Evolutionary conservation across 64 coral and sea anemone species (phyloP), one percentile per base, ranked within the genome.

Genomic region (Anthopleura sola): DNA sequence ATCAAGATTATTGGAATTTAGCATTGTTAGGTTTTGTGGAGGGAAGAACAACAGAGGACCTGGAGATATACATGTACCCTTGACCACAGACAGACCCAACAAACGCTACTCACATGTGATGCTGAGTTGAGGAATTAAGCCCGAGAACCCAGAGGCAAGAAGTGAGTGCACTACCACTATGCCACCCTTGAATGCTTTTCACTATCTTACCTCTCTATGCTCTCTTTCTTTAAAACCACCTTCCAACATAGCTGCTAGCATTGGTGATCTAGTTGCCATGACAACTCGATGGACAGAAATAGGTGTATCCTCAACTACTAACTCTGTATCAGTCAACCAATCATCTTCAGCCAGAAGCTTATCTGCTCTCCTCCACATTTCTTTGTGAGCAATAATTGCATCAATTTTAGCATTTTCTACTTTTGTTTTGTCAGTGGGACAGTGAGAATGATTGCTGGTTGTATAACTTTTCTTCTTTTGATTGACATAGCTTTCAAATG

Each of bases 201-300:
- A 48, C 62, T 68, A 28, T 24, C 77, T 46, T 83, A 83, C 82
- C 82, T 56, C 32, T 16, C 17, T 20, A 36, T 33, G 1, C 20
- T 83, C 82, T 33, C 24, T 83, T 28, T 83, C 82, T 32, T 24
- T 83, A 36, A 83, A 83, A 14, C 55, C 49, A 18, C 82, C 82
- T 3, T 83, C 50, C 49, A 83, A 39, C 82, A 83, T 83, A 4
- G 82, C 82, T 54, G 82, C 82, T 51, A 83, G 18, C 9, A 83
- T 28, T 3, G 82, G 49, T 83, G 82, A 83, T 29, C 82, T 54
- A 17, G 82, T 54, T n/a, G 55, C 47, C 29, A 83, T 38, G 32
- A 83, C 82, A 53, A 83, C 50, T 60, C 82, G 48, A 60, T 83
- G 82, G 49, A 60, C 82, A 54, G 23, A 21, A 16, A 83, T 49